Evolutionary conservation across 1,140 invertebrate species (phyloP).

Genomic region (Cydia splendana): DNA sequence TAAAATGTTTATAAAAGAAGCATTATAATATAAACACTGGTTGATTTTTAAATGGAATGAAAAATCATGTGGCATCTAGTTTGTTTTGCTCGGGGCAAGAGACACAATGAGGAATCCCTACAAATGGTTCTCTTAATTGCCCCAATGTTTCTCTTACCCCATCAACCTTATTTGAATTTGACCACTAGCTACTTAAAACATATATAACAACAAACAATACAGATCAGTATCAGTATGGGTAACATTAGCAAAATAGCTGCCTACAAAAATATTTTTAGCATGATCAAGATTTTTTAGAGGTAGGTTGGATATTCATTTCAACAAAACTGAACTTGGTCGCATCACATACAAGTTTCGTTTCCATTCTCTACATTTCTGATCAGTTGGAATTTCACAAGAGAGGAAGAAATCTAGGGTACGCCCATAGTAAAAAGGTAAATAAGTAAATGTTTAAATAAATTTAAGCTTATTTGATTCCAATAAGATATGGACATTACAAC

Average conservation of each 20-base stretch:
- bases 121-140: no score
- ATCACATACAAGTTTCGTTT: neutral
- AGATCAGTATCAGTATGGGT: neutral
- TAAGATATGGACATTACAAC: neutral
- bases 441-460: neutral
- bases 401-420: neutral
- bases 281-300: slow-evolving; percentile 18
- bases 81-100: no score
- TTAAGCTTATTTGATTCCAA: neutral
- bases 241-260: slow-evolving; percentile 23
- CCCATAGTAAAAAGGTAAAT: neutral
- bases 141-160: no score
- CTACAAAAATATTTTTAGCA: slow-evolving; percentile 23
- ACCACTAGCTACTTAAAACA: neutral
- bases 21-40: neutral
- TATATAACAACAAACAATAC: slow-evolving; percentile 12
- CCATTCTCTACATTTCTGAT: neutral
- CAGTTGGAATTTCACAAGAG: neutral
- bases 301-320: neutral
- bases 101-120: no score
- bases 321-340: neutral
- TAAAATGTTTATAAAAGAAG: neutral
- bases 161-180: neutral
- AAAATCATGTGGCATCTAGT: neutral
- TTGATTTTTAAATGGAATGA: neutral